Evolutionary conservation across 2,888 invertebrate genomes (phyloP), one percentile per base, ranked within the genome.

Genomic region (Leptinotarsa juncta): DNA sequence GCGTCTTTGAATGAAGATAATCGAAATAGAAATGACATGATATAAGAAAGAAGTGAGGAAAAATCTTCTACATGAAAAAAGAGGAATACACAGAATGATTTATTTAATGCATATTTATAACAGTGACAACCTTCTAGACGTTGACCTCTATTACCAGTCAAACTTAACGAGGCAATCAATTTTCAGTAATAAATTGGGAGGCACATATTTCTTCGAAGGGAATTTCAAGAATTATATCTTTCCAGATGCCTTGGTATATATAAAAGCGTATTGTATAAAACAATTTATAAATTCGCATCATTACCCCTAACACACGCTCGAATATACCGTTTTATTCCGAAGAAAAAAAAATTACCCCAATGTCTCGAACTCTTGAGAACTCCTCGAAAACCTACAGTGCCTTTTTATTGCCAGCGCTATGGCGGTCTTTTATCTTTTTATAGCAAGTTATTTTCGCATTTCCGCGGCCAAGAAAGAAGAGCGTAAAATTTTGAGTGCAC

Each of bases 401-500:
- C 55, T 73, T 74, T 74, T 74, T 74, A 74, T 71, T 67, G 57
- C 70, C 57, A 70, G 49, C 53, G 32, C 66, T 51, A 70, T 55
- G 67, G 67, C 74, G 69, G 60, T 18, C 49, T 57, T 72, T 70
- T 71, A 51, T 73, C 71, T 73, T 75, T 77, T 75, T 77, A 72
- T 72, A 74, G 70, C 51, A 71, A 77, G 74, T 77, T 75, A 77
- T 77, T 77, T 75, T 72, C 75, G 72, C 75, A 67, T 77, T 77
- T 72, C 73, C 75, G 75, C 72, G 65, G 65, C 67, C 23, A 68
- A 71, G 67, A 75, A 77, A 75, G 67, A 70, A 73, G 75, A 71
- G 65, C 75, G 73, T 75, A 75, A 75, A 77, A 73, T 75, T 73
- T 75, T 67, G 75, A 77, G 75, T 75, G 71, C 75, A 65, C 75